Evolutionary conservation across 2,797 vertebrate genomes (phyloP).

Genomic region (Bufotes viridis): DNA sequence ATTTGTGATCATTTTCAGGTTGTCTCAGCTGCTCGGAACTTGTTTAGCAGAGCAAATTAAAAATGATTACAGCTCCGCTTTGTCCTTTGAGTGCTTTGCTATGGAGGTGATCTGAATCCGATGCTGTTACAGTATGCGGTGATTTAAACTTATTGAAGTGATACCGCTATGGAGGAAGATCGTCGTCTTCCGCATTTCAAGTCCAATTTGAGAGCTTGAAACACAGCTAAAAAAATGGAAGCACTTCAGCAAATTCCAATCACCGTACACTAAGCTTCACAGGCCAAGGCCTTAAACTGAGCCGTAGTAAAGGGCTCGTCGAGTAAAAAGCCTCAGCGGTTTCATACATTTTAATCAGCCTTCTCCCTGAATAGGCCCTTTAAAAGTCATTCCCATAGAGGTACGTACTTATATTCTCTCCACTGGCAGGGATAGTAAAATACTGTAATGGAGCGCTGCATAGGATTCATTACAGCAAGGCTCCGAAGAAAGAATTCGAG

Average conservation of each 20-base stretch:
- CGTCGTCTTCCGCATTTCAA: slow-evolving; percentile 58
- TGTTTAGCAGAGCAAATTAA: slow-evolving; percentile 49
- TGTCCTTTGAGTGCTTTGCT: slow-evolving; percentile 51
- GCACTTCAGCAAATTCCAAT: slow-evolving; percentile 64
- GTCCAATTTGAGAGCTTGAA: slow-evolving; percentile 67
- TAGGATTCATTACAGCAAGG: neutral
- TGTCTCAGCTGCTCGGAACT: slow-evolving; percentile 21
- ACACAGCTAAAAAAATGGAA: slow-evolving; percentile 64
- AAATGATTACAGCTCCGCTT: slow-evolving; percentile 51
- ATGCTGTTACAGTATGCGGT: slow-evolving; percentile 39
- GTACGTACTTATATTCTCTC: slow-evolving; percentile 31
- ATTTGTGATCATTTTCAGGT: slow-evolving; percentile 29
- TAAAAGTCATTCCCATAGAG: slow-evolving; percentile 47
- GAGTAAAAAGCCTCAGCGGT: slow-evolving; percentile 27
- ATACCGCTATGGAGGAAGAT: slow-evolving; percentile 55
- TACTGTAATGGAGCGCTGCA: neutral
- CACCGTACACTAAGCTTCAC: slow-evolving; percentile 53
- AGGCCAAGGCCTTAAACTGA: slow-evolving; percentile 42
- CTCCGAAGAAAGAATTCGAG: neutral
- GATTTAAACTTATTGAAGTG: slow-evolving; percentile 64
- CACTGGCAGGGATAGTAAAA: slow-evolving; percentile 24
- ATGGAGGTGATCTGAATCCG: slow-evolving; percentile 24
- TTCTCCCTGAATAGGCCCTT: slow-evolving; percentile 24
- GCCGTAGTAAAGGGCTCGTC: slow-evolving; percentile 24
- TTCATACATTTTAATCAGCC: slow-evolving; percentile 42